phyloP scores from a whole-genome alignment of 2,888 invertebrate species.

The Cosmia trapezina region DNA sequence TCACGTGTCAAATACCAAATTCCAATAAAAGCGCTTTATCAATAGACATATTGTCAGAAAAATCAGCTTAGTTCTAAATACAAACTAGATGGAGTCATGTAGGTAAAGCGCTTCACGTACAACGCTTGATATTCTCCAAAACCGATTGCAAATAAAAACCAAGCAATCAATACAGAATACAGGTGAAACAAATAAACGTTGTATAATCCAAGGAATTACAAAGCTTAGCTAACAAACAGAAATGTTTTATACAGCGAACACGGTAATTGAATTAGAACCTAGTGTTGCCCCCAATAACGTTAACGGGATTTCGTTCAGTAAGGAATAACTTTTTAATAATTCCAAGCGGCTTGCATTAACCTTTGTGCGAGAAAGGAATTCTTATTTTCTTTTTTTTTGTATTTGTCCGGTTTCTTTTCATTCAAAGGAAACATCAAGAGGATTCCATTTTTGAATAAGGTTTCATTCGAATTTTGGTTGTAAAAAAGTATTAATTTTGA shows the following conservation, averaged over 20 bases:
- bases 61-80: constrained; percentile 11
- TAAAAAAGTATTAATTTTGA: not conserved
- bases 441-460: not conserved
- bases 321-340: constrained; percentile 65
- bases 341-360: constrained; percentile 40
- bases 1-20: constrained; percentile 9
- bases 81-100: not conserved
- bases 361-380: constrained; percentile 10
- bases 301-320: constrained; percentile 79
- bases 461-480: too few relatives aligned
- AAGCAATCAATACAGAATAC: constrained; percentile 49
- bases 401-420: constrained; percentile 26
- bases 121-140: constrained; percentile 4
- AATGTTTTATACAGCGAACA: constrained; percentile 70
- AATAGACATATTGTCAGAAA: constrained; percentile 4
- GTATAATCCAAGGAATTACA: constrained; percentile 68
- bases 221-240: constrained; percentile 70
- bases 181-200: constrained; percentile 55
- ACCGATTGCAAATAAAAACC: constrained; percentile 28
- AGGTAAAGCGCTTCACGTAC: not conserved
- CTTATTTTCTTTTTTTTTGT: not conserved
- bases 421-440: not conserved
- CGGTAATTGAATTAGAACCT: constrained; percentile 84
- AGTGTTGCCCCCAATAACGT: constrained; percentile 81
- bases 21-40: not conserved